A percentile compares a stretch with the other conserved stretches of the same genome.
These are phyloP conservation scores for Ophiothrix spiculata DNA, from an alignment of 35 echinoderm and acorn worm species.

Conservation along the genomic window DNA sequence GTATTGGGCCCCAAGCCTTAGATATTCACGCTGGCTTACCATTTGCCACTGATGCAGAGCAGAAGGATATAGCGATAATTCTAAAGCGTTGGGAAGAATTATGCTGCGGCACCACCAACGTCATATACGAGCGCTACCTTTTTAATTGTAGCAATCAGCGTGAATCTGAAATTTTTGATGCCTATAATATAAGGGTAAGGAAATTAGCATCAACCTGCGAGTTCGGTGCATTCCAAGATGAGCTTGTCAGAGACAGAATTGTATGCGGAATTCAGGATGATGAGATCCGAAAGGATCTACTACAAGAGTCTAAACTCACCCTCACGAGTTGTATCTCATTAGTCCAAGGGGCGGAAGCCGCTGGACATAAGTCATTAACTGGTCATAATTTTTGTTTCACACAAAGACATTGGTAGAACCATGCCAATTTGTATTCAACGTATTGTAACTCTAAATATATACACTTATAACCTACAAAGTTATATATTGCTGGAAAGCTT, in stretches of 20 bases:
- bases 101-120: slow-evolving; percentile 21
- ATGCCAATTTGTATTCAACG: no score
- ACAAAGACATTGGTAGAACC: no score
- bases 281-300: slow-evolving; percentile 1
- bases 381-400: no score
- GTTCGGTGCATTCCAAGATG: neutral
- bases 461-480: no score
- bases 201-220: neutral
- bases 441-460: no score
- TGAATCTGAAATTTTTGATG: slow-evolving; percentile 11
- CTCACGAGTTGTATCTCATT: slow-evolving; percentile 4
- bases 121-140: slow-evolving; percentile 17
- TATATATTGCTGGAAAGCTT: no score
- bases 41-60: slow-evolving; percentile 10
- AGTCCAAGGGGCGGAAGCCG: neutral
- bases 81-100: slow-evolving; percentile 29
- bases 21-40: slow-evolving; percentile 22
- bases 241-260: neutral
- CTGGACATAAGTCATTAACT: no score
- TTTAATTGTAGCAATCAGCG: slow-evolving; percentile 20
- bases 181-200: slow-evolving; percentile 12
- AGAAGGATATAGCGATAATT: neutral
- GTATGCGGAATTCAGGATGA: neutral
- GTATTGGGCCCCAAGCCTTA: slow-evolving; percentile 17
- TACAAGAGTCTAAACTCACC: slow-evolving; percentile 16